Conservation (phyloP, 2,113 vertebrate species). For the Manacus vitellinus region DNA sequence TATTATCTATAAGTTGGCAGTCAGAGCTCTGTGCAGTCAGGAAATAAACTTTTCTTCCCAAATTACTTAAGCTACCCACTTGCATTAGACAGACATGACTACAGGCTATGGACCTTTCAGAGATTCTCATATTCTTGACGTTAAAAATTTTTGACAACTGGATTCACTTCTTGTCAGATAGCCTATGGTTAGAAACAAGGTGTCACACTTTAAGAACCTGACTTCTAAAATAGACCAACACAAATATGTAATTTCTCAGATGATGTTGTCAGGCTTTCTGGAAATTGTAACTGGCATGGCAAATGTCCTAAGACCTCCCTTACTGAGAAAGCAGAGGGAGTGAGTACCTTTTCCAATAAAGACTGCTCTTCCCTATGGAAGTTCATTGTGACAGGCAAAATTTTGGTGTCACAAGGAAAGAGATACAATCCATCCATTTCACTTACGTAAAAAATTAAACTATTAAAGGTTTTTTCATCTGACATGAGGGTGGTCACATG, state of each 20-base stretch:
- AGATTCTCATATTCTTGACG: background rate
- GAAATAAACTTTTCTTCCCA: constrained; percentile 25
- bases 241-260: constrained; percentile 46
- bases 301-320: background rate
- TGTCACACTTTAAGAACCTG: background rate
- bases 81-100: background rate
- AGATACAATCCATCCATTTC: background rate
- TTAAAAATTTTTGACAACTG: constrained; percentile 42
- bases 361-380: background rate
- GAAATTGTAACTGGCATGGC: constrained; percentile 17
- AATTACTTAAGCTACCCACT: background rate
- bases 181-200: constrained; percentile 35
- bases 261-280: constrained; percentile 37
- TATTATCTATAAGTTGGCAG: background rate
- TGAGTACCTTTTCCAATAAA: background rate
- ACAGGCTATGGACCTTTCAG: background rate
- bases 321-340: background rate
- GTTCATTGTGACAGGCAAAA: background rate
- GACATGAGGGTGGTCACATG: background rate
- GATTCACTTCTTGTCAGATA: background rate
- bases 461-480: background rate
- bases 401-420: background rate
- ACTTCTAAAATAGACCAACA: constrained; percentile 30
- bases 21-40: background rate
- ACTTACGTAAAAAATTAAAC: background rate